A percentile compares a stretch with the other conserved stretches of the same genome.
Conservation (phyloP, 2,888 invertebrate species). For the Xestoiulus laeticollis region DNA sequence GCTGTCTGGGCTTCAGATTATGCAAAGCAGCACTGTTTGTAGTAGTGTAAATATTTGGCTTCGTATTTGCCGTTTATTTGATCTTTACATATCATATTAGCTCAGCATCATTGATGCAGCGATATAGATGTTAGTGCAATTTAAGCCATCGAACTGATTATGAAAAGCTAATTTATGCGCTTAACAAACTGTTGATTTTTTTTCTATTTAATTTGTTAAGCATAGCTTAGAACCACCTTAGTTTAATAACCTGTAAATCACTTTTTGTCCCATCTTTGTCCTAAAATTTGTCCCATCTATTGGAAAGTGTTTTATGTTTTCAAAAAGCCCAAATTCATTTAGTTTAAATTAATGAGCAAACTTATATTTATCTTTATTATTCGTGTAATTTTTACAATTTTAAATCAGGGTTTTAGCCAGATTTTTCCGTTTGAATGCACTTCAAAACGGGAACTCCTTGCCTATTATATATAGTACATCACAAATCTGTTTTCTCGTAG, state of each 20-base stretch:
- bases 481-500: too few relatives aligned
- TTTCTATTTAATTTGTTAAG: background rate
- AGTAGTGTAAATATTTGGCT: slow-evolving; percentile 15
- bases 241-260: background rate
- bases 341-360: background rate
- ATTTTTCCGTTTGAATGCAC: too few relatives aligned
- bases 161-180: background rate
- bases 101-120: background rate
- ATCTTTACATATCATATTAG: background rate
- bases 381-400: too few relatives aligned
- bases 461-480: too few relatives aligned
- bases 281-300: too few relatives aligned
- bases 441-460: too few relatives aligned
- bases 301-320: too few relatives aligned
- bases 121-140: background rate
- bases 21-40: slow-evolving; percentile 11
- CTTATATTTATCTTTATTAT: too few relatives aligned
- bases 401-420: too few relatives aligned
- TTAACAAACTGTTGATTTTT: background rate
- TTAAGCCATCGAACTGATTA: background rate
- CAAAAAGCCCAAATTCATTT: background rate
- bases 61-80: background rate
- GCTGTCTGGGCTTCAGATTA: background rate
- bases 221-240: background rate
- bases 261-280: too few relatives aligned